Base-by-base conservation (phyloP, 2,888 invertebrate genomes). In the Patella pellucida region DNA sequence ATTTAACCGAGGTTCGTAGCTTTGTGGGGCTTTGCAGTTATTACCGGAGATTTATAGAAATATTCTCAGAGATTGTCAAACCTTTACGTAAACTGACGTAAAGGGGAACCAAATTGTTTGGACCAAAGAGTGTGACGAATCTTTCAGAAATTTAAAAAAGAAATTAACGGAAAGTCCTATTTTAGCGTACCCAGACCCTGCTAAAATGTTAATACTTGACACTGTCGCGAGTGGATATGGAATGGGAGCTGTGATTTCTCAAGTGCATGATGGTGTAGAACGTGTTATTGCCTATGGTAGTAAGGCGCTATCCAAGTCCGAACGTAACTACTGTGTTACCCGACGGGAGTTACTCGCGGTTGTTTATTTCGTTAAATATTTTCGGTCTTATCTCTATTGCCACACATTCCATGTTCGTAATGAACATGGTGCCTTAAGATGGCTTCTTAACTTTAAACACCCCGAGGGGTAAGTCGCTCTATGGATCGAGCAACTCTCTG, bases 141-240 rank as follows among this genome's bases (percentile, higher is more conserved):
- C 74, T 15, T 78, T 79, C 50, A 56, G 77, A 4, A 67, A 50
- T 50, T 41, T 80, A 27, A 80, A 81, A 80, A 56, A 51, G 14
- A 4, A 5, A 12, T 71, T 85, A 19, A 78, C 76, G 3, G 71
- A 19, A 9, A 72, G 73, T 12, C 84, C 81, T 2, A 68, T 82
- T n/a, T 41, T 83, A 23, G 68, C 56, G 14, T 79, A 75, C 52
- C 82, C 82, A 16, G 69, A 74, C 51, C 62, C 67, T 62, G 14
- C 56, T 7, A 54, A 23, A 19, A 27, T 67, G 3, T 80, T 79
- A 52, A 69, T 82, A 14, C 31, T 81, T 12, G 82, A 83, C 67
- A 81, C 79, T 27, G 80, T 82, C 72, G 83, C 83, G 4, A 81
- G 79, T 74, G 76, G 52, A 12, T 19, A 15, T 31, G 80, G 75